Conservation (phyloP, 2,797 vertebrate species). For the Acanthurus lineatus region DNA sequence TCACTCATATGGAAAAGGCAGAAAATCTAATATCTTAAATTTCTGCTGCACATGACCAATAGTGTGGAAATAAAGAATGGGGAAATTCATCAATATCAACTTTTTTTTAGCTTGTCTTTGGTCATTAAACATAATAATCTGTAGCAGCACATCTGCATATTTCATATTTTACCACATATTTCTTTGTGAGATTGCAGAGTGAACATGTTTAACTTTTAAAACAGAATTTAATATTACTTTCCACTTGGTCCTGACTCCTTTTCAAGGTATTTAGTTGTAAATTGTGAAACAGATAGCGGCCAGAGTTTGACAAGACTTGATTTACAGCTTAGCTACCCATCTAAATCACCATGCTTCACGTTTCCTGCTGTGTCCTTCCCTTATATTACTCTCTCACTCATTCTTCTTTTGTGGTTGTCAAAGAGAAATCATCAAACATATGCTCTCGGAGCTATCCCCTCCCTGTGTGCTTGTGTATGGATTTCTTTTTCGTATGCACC, state of each 20-base stretch:
- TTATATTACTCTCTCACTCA: conserved; percentile 70
- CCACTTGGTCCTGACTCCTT: conserved; percentile 4
- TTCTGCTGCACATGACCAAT: conserved; percentile 30
- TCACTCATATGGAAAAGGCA: conserved; percentile 12
- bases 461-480: conserved; percentile 66
- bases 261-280: conserved; percentile 15
- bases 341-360: conserved; percentile 72
- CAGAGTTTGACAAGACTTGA: conserved; percentile 64
- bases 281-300: conserved; percentile 39
- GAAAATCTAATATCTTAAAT: conserved; percentile 19
- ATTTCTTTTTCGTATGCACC: conserved; percentile 72
- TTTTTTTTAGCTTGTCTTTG: conserved; percentile 39
- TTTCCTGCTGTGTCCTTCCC: conserved; percentile 74
- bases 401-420: conserved; percentile 76
- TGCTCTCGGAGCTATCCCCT: conserved; percentile 66
- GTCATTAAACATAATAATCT: conserved; percentile 46
- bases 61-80: conserved; percentile 42
- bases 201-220: conserved; percentile 17
- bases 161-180: conserved; percentile 28
- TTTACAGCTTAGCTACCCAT: conserved; percentile 61
- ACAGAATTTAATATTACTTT: conserved; percentile 28
- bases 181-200: conserved; percentile 16
- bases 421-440: conserved; percentile 70
- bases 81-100: conserved; percentile 33
- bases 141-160: conserved; percentile 30